Conservation (phyloP, 2,113 vertebrate genomes). For the Raphicerus campestris region DNA sequence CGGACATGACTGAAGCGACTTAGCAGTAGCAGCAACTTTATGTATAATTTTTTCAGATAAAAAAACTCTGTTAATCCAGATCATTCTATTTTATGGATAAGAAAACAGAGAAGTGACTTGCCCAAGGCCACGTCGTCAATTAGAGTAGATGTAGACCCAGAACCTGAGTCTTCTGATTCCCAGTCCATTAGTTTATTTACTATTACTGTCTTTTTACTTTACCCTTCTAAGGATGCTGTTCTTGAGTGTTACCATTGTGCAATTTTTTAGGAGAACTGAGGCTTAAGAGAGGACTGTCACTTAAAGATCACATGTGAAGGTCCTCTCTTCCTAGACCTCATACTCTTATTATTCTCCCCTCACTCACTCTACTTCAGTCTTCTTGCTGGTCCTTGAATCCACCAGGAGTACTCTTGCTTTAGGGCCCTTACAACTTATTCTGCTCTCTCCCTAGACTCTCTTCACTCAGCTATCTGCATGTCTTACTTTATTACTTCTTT, state of each 20-base stretch:
- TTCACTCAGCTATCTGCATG: not conserved
- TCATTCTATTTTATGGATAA: not conserved
- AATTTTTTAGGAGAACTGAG: not conserved
- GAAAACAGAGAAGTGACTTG: not conserved
- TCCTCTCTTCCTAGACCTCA: not conserved
- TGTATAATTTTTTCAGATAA: not conserved
- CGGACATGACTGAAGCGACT: no score
- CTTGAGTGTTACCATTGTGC: not conserved
- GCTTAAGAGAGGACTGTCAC: not conserved
- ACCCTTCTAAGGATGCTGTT: not conserved
- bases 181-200: not conserved
- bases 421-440: not conserved
- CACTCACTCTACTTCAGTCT: not conserved
- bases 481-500: not conserved
- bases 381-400: not conserved
- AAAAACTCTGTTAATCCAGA: not conserved
- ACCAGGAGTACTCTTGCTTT: not conserved
- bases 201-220: not conserved
- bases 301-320: not conserved
- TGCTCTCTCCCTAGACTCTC: not conserved
- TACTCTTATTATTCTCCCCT: not conserved
- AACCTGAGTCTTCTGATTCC: not conserved
- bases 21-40: not conserved
- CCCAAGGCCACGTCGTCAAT: not conserved
- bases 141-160: not conserved